Base-by-base conservation (phyloP, 2,888 invertebrate genomes). In the Carcina quercana region DNA sequence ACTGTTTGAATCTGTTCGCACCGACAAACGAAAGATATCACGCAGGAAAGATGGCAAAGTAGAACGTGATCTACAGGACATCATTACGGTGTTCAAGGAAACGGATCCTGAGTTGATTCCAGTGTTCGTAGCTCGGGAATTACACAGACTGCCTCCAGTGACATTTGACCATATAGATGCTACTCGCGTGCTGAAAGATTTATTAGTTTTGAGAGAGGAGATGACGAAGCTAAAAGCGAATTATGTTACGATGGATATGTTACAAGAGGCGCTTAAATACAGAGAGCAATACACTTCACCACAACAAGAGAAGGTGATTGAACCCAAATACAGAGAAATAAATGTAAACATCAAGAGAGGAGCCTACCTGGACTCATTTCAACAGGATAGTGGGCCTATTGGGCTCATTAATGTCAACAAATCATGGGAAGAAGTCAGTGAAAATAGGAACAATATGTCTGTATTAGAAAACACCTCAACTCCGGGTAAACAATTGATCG, bases 151-250 rank as follows among this genome's bases (percentile, higher is more conserved):
- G 7, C 38, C 38, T 2, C 38, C 35, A 4, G 13, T 38, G 1
- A 26, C 30, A 3, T 40, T 37, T 19, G 34, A 39, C 10, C 37
- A 39, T 11, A 15, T 43, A 1, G 42, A 43, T 28, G 31, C 29
- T 4, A 28, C 43, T 2, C 34, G 35, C 21, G 21, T 43, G 0
- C 21, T 43, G 1, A 42, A 42, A 5, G 42, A 44, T 17, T 1
- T 42, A 21, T 7, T n/a, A 3, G 8, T 5, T 21, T 4, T 21
- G 10, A 7, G 10, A 10, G 10, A 21, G 8, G 21, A 21, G n/a
- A 21, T 21, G 3, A 21, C 6, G 21, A n/a, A 6, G 8, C 6
- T 21, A 3, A 5, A 21, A 21, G 6, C 21, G 10, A n/a, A 7
- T 6, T 21, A 21, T 21, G 21, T n/a, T 3, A 21, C 21, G n/a